These are phyloP conservation scores for Drosophila dunni DNA, from an alignment of 1,140 invertebrate genomes.

Conservation along the genomic window DNA sequence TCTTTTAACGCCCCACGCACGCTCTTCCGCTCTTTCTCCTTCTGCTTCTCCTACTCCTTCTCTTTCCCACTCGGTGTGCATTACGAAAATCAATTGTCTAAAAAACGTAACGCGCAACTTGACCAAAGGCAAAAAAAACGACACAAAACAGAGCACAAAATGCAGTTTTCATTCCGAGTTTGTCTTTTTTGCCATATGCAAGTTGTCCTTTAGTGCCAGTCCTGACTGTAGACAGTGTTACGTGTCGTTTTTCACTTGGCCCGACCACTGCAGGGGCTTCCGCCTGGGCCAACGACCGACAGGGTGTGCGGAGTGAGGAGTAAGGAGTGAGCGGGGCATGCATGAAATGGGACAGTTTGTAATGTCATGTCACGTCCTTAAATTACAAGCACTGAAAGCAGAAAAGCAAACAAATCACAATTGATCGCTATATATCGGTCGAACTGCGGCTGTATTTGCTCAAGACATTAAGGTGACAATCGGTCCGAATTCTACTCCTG, in stretches of 20 bases:
- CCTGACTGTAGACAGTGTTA: conserved; percentile 22
- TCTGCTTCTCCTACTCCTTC: neutral
- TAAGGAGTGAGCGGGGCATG: neutral
- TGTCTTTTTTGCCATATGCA: conserved; percentile 45
- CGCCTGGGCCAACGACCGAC: conserved; percentile 21
- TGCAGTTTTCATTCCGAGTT: conserved; percentile 33
- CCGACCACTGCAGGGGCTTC: conserved; percentile 79
- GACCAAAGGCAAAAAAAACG: conserved; percentile 5
- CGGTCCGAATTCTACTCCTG: conserved; percentile 19
- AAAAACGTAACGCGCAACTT: conserved; percentile 62
- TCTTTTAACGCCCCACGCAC: conserved; percentile 4
- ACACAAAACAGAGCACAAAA: conserved; percentile 25
- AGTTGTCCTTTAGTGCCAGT: conserved; percentile 48
- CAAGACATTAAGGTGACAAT: conserved; percentile 60
- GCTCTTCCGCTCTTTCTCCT: neutral
- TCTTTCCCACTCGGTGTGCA: conserved; percentile 41
- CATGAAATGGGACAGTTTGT: neutral
- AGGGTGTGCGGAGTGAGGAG: neutral
- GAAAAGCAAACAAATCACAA: conserved; percentile 63
- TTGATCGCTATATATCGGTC: conserved; percentile 27
- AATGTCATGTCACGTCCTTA: conserved; percentile 78
- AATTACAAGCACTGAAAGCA: conserved; percentile 59
- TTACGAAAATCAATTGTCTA: conserved; percentile 73
- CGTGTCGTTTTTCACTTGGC: conserved; percentile 79
- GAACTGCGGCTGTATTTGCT: conserved; percentile 73